Conservation (phyloP, 2,888 invertebrate genomes). For the Hydrotaea diabolus region DNA sequence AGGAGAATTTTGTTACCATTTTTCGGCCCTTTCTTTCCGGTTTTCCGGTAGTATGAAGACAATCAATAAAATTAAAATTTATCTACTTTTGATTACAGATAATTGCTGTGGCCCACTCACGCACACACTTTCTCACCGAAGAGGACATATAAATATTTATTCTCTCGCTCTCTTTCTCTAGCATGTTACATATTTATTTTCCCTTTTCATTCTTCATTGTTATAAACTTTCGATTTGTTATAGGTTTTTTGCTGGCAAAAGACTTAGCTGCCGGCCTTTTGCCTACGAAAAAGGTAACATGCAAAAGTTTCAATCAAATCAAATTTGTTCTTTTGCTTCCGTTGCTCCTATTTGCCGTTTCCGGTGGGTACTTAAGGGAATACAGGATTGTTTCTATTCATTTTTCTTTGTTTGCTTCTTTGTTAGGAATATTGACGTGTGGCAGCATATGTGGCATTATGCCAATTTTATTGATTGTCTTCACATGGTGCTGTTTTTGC, state of each 20-base stretch:
- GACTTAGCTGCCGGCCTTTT: too few species aligned
- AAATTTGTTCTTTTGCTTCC: conserved; percentile 14
- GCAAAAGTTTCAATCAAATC: conserved; percentile 35
- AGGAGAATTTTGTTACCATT: neutral
- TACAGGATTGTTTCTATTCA: neutral
- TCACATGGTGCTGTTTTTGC: neutral
- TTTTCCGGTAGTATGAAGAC: neutral
- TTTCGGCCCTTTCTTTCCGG: neutral
- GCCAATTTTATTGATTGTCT: conserved; percentile 65
- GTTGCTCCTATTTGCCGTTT: neutral
- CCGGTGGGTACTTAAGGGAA: neutral
- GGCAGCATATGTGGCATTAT: conserved; percentile 57
- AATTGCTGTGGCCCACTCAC: neutral
- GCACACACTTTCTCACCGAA: neutral
- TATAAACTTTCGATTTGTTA: neutral
- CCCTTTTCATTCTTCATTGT: neutral
- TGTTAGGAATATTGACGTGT: neutral
- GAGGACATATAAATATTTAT: too few species aligned
- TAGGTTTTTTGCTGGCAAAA: too few species aligned
- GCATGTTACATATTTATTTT: neutral
- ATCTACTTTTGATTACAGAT: conserved; percentile 19
- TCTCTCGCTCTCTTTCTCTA: too few species aligned
- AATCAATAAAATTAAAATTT: conserved; percentile 33
- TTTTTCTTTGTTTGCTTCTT: neutral
- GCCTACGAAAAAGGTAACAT: neutral